phyloP scores from a whole-genome alignment of 2,888 invertebrate species.

The Hydrotaea cyrtoneurina region DNA sequence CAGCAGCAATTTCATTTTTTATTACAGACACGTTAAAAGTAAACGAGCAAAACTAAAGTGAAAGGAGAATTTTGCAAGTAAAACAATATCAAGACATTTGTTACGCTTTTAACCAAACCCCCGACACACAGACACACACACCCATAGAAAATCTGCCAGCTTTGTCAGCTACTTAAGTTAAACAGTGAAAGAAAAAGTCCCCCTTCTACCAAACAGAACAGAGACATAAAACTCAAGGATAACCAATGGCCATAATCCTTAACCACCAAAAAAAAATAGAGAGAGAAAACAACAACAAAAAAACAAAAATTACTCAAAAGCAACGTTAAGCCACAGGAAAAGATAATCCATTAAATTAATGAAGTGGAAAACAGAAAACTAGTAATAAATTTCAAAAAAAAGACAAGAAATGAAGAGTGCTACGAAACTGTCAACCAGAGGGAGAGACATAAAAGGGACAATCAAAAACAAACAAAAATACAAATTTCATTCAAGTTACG shows the following conservation, averaged over 20 bases:
- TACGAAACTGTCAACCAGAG: neutral
- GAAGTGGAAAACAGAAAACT: neutral
- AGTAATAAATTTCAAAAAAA: neutral
- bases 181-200: neutral
- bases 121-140: no score
- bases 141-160: no score
- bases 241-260: neutral
- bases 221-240: conserved; percentile 11
- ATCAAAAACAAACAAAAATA: no score
- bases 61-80: neutral
- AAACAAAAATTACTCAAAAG: neutral
- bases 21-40: conserved; percentile 15
- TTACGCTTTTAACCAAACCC: neutral
- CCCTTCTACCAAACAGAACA: neutral
- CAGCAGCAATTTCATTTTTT: conserved; percentile 11
- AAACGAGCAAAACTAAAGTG: conserved; percentile 5
- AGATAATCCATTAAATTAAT: neutral
- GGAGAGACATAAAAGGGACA: neutral
- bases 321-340: neutral
- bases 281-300: neutral
- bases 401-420: neutral
- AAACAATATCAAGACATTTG: conserved; percentile 30
- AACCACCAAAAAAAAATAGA: neutral
- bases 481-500: no score
- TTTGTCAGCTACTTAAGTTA: neutral